Base-by-base conservation (phyloP, 2,888 invertebrate species). In the Tenthredo scrophulariae region DNA sequence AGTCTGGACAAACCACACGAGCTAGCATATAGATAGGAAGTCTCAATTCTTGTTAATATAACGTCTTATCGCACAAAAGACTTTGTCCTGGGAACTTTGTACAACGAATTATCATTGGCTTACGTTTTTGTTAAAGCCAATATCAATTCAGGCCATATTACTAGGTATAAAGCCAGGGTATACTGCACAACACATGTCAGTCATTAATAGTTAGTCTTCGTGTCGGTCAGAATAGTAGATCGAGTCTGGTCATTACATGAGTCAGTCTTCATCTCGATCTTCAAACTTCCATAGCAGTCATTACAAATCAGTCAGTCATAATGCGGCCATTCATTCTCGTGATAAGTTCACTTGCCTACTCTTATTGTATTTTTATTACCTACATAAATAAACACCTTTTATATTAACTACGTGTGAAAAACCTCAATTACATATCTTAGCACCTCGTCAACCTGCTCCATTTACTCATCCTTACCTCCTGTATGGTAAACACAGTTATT, bases 181-280 rank as follows among this genome's bases (percentile, higher is more conserved):
- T 10, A 33, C 33, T 29, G 10, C 2, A 33, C 33, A 2, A 7
- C 33, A 18, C 4, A 26, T 18, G 26, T 15, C 67, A 33, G 29
- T 18, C 6, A 67, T 67, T 67, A 67, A 26, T 33, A 33, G 67
- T 67, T 18, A 33, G 67, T 67, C 62, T 26, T 62, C 26, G 62
- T 62, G 26, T 62, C 62, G 22, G 22, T 58, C 58, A 22, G 22
- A n/a, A 58, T 58, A 58, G 46, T 58, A 58, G 18, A 18, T 62
- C 62, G 62, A 62, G 22, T 62, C 62, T 62, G 62, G 26, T 26
- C 62, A 62, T 62, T 62, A 62, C 13, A 62, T 62, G 62, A 62
- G 62, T 62, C 62, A 62, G 62, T 62, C 22, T 62, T 62, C 62
- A 62, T 62, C 62, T 62, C 62, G 6, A 26, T 67, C 67, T 67